Evolutionary conservation across 2,888 invertebrate genomes (phyloP), one percentile per base, ranked within the genome.

Genomic region (Eupithecia pulchellata): DNA sequence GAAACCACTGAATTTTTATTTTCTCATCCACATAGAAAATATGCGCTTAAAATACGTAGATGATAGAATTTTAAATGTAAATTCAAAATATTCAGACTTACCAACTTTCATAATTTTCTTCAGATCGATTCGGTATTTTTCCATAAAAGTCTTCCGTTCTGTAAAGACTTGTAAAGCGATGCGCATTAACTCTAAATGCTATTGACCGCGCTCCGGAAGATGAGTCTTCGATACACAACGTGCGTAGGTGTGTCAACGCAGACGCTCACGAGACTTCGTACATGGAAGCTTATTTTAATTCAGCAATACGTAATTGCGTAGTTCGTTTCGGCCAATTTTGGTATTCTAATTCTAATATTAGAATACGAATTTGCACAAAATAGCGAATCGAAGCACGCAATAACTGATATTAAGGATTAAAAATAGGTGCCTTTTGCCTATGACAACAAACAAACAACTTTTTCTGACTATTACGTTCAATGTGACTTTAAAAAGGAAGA

Each of bases 171-270:
- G 58, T 60, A 9, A 61, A 57, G 34, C n/a, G 39, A 34, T 64
- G 32, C 62, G 47, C 60, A 65, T 68, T 67, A 63, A 70, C 63
- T 60, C 58, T 58, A 57, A 62, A 64, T 61, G 77, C 69, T 74
- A 75, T 75, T 69, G 76, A 77, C 73, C 77, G 74, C 66, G 75
- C 42, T 73, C 80, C 79, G 81, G 82, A 81, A 83, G 78, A 75
- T 72, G 80, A 78, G 81, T 75, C 80, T 66, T 34, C 60, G 61
- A 73, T 64, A 62, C 52, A 64, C 36, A 71, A 55, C 64, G 75
- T 79, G 84, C 83, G 87, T 87, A 83, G 85, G 86, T 80, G 84
- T 79, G 81, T 81, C 82, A 79, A 75, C 79, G 86, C 80, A 89
- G 89, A 89, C 88, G 82, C 78, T 82, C 82, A 81, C 86, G 86